Evolutionary conservation across 2,888 invertebrate species (phyloP), one percentile per base, ranked within the genome.

Genomic region (Tortricodes alternella): DNA sequence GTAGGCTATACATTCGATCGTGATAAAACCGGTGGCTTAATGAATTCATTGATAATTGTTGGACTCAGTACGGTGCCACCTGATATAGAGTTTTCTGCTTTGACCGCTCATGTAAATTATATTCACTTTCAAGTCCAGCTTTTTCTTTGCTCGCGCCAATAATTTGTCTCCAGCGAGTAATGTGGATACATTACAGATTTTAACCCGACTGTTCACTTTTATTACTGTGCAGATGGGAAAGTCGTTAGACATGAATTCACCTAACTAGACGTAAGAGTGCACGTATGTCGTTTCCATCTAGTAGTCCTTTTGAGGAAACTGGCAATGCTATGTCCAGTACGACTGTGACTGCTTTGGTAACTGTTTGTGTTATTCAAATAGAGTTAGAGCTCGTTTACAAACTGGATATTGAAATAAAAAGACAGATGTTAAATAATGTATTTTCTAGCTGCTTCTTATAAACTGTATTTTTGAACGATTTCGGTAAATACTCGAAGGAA

Each of bases 241-340:
- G 56, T 56, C 56, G 56, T 56, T 56, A 44, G 56, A 50, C 49
- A 38, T 44, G 56, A 44, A 56, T 56, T 50, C 49, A 44, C 56
- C 44, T 50, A 56, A 56, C 43, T 56, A 56, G 50, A 50, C 56
- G 50, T 56, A 56, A 38, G 52, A 46, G 29, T 49, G 55, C 37
- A 11, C 18, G 49, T 56, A 56, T 56, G 56, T 32, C 23, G 56
- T 56, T 56, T 44, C 56, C 56, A 56, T 19, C 27, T 16, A 29
- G 27, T 38, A 50, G 32, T 50, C 56, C 56, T 56, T 56, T 56
- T 56, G 29, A 23, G 56, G 56, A 50, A 56, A 50, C 56, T 56
- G 27, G 50, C 21, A 24, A 5, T n/a, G 3, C 19, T 11, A 11
- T 24, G 27, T 38, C 37, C 9, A 27, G 27, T 19, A 15, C 23